Evolutionary conservation across 2,797 vertebrate species (phyloP).

Genomic region (Anguilla marmorata): DNA sequence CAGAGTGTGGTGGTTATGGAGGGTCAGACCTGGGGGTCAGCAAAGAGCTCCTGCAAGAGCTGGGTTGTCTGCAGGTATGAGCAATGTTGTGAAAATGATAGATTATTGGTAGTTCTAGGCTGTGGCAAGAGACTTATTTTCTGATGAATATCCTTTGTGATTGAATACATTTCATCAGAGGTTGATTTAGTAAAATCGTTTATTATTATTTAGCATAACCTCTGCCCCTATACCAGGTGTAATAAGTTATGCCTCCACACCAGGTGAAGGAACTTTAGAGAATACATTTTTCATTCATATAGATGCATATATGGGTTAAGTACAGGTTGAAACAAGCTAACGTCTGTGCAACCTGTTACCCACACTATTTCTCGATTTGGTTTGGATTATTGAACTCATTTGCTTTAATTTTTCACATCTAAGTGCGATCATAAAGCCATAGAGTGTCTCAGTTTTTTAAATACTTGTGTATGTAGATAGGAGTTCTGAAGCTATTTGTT

Average conservation of each 20-base stretch:
- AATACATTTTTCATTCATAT: background rate
- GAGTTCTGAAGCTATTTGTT: background rate
- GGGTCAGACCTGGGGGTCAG: no score
- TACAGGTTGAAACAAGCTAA: background rate
- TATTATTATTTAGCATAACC: background rate
- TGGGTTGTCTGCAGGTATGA: background rate
- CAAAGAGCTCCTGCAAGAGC: no score
- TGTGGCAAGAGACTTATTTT: background rate
- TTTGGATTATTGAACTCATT: background rate
- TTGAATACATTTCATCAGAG: background rate
- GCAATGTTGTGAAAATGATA: background rate
- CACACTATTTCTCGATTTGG: background rate
- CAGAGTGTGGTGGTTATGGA: no score
- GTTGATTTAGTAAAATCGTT: background rate
- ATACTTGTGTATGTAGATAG: slow-evolving; percentile 7
- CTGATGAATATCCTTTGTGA: background rate
- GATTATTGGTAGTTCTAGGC: background rate
- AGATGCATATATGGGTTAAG: background rate
- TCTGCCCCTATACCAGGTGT: background rate
- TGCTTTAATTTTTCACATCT: background rate
- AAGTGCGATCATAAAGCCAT: background rate
- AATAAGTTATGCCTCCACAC: background rate
- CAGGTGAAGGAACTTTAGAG: background rate
- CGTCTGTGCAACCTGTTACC: background rate
- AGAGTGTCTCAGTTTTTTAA: background rate